These are phyloP conservation scores for Drosophila erecta DNA, from an alignment of 1,140 invertebrate species.

Conservation along the genomic window DNA sequence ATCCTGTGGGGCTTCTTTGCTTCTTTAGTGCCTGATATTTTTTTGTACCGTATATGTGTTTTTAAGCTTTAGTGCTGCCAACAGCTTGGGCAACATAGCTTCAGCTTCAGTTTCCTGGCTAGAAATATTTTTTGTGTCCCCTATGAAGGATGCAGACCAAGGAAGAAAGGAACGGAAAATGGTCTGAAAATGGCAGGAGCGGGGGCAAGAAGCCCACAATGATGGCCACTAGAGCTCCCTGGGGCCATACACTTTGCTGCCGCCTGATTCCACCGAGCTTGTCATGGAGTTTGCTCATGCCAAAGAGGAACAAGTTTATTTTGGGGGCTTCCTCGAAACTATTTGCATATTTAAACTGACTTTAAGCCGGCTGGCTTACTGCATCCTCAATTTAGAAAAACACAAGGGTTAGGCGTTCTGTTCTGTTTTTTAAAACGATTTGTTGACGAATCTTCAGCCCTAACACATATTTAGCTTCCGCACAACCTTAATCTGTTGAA, in stretches of 20 bases:
- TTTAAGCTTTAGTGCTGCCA: slow-evolving; percentile 30
- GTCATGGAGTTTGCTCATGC: slow-evolving; percentile 31
- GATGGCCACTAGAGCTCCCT: slow-evolving; percentile 32
- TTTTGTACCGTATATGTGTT: slow-evolving; percentile 21
- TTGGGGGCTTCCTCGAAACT: slow-evolving; percentile 19
- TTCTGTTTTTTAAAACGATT: background rate
- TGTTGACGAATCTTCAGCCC: background rate
- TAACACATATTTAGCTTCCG: slow-evolving; percentile 7
- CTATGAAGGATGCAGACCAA: background rate
- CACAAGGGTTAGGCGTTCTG: background rate
- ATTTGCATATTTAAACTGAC: slow-evolving; percentile 22
- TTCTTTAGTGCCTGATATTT: slow-evolving; percentile 16
- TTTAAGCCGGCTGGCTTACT: slow-evolving; percentile 15
- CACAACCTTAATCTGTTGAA: slow-evolving; percentile 8
- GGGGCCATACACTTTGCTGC: slow-evolving; percentile 26
- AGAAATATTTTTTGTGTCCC: slow-evolving; percentile 22
- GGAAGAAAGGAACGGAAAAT: background rate
- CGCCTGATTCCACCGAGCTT: slow-evolving; percentile 25
- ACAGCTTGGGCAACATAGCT: slow-evolving; percentile 42
- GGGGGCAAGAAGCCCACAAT: background rate
- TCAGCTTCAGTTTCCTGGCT: slow-evolving; percentile 27
- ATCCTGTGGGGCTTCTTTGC: background rate
- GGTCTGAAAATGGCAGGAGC: background rate
- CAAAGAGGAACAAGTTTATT: slow-evolving; percentile 27
- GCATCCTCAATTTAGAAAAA: slow-evolving; percentile 4